Percentiles rank a stretch among this genome's conserved stretches.
phyloP scores from a whole-genome alignment of 1,140 invertebrate species.

The Cryptotermes secundus region DNA sequence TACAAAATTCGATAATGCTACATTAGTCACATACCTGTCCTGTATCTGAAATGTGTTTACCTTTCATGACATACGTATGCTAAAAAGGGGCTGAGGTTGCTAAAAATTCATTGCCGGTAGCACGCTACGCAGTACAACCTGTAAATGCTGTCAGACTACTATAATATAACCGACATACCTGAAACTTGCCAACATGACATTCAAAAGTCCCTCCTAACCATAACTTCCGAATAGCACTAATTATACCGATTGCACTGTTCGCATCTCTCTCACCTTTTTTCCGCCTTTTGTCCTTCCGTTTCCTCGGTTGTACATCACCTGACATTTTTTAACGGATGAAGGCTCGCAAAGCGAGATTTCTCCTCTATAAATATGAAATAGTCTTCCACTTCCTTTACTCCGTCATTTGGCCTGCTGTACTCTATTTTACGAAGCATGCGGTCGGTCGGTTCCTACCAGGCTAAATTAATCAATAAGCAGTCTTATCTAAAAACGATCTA shows the following conservation, averaged over 20 bases:
- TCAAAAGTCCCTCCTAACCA: neutral
- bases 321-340: constrained; percentile 55
- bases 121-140: neutral
- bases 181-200: neutral
- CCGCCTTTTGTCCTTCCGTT: constrained; percentile 68
- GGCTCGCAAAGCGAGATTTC: neutral
- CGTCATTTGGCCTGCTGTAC: neutral
- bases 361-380: neutral
- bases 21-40: too few relatives aligned
- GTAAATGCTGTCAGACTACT: neutral
- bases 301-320: constrained; percentile 69
- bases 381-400: neutral
- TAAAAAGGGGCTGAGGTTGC: too few relatives aligned
- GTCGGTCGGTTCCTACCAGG: neutral
- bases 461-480: neutral
- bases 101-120: neutral
- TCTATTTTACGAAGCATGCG: neutral
- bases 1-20: too few relatives aligned
- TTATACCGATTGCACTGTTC: neutral
- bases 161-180: neutral
- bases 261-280: constrained; percentile 61
- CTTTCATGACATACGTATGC: too few relatives aligned
- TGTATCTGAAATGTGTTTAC: too few relatives aligned
- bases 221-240: neutral
- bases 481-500: neutral